Percentiles rank a stretch among this genome's conserved stretches.
Conservation (phyloP, 2,888 invertebrate species). For the Gnatocerus cornutus region DNA sequence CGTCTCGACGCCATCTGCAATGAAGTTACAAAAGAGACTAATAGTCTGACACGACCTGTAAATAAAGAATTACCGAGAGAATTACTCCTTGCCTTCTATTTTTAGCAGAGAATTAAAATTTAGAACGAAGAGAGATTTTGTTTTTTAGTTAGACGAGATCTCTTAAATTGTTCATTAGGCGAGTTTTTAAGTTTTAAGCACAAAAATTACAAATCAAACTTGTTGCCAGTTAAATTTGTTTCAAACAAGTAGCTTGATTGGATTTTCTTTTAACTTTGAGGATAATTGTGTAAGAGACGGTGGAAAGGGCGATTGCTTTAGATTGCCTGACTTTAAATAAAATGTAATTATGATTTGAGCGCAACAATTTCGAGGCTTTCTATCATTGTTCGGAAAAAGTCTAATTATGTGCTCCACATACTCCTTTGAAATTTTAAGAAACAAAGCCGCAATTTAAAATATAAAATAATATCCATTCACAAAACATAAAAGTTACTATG, state of each 20-base stretch:
- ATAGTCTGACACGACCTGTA: constrained; percentile 45
- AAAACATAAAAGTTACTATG: no score
- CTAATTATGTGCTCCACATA: no score
- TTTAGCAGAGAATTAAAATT: constrained; percentile 8
- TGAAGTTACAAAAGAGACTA: constrained; percentile 50
- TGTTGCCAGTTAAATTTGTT: constrained; percentile 38
- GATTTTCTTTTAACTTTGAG: constrained; percentile 13
- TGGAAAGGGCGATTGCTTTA: constrained; percentile 1
- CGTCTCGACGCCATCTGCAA: constrained; percentile 55
- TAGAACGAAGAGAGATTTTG: constrained; percentile 15
- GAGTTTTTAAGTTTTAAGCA: constrained; percentile 25
- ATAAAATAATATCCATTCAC: no score
- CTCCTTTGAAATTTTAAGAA: no score
- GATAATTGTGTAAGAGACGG: not conserved
- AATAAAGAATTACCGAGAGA: constrained; percentile 22
- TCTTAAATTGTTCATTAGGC: constrained; percentile 41
- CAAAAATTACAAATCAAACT: constrained; percentile 42
- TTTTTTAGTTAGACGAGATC: constrained; percentile 31
- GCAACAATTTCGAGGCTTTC: no score
- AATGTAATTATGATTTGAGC: not conserved
- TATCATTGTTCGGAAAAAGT: no score
- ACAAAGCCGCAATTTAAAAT: no score
- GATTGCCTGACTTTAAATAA: not conserved
- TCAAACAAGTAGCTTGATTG: constrained; percentile 30
- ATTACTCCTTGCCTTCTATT: constrained; percentile 12